Base-by-base conservation (phyloP, 2,888 invertebrate genomes). In the Orgyia antiqua region DNA sequence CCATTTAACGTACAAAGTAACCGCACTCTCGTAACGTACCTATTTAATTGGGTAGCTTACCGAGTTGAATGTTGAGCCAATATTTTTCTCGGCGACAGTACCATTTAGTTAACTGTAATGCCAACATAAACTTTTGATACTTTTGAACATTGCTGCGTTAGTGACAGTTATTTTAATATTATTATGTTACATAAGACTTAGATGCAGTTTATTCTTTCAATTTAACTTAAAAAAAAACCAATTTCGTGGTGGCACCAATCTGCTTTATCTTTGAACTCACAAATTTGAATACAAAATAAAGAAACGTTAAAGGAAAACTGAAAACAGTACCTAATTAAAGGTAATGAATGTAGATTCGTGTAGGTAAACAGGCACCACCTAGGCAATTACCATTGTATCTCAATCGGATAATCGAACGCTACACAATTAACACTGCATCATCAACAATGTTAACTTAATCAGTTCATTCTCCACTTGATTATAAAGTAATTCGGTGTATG, bases 351-450 rank as follows among this genome's bases (percentile, higher is more conserved):
- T 47, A 55, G 42, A 45, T 50, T 48, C 40, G 33, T 49, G 52
- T 50, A 54, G 50, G 50, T 59, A 58, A 62, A 58, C 53, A 53
- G 53, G 53, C 51, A 51, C 49, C 49, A 45, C 53, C 44, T 42
- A 45, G 51, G 51, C 57, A 65, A 66, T 68, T 68, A 68, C 58
- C 58, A 55, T 54, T 46, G 52, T 59, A 66, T 62, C 64, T 65
- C 51, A 58, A 67, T 66, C 64, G 52, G 63, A 68, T 68, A 60
- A 66, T 61, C 57, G 55, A 47, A 59, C 43, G 47, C 58, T 54
- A 57, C 54, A 63, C 63, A 72, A 76, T 77, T 72, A 76, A 71
- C 71, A 60, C 52, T 55, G 68, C 66, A 65, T 61, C 53, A 59
- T 58, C 54, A 49, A 66, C 59, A 67, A 68, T 70, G 71, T 73